Evolutionary conservation across 2,797 vertebrate genomes (phyloP).

Genomic region (Danio albolineatus): DNA sequence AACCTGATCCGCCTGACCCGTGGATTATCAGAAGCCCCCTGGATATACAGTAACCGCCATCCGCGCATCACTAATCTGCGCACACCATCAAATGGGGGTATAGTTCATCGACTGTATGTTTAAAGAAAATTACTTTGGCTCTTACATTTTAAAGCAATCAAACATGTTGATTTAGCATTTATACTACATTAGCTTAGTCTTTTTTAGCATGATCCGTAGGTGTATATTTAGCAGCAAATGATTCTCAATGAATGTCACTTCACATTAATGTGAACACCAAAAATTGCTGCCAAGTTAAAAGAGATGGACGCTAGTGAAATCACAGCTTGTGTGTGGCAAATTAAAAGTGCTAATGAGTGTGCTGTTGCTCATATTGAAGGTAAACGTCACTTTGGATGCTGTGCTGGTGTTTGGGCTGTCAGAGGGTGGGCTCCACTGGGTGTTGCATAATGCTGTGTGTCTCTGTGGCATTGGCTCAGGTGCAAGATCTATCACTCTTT

Average conservation of each 20-base stretch:
- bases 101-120: too few species aligned
- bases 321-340: neutral
- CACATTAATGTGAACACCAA: neutral
- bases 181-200: neutral
- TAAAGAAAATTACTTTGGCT: neutral
- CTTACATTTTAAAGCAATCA: neutral
- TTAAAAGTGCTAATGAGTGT: slow-evolving; percentile 40
- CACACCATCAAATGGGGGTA: too few species aligned
- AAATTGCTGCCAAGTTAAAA: slow-evolving; percentile 9
- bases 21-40: too few species aligned
- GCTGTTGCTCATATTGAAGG: neutral
- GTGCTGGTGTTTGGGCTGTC: slow-evolving; percentile 42
- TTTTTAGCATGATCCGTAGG: neutral
- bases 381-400: slow-evolving; percentile 49
- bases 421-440: slow-evolving; percentile 50
- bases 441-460: slow-evolving; percentile 65
- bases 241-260: slow-evolving; percentile 3
- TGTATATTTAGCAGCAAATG: neutral
- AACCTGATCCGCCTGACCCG: too few species aligned
- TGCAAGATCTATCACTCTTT: slow-evolving; percentile 26
- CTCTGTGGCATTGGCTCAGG: slow-evolving; percentile 54
- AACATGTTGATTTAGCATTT: neutral
- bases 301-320: neutral
- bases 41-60: too few species aligned
- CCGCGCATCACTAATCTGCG: too few species aligned